Base-by-base conservation (phyloP, 2,113 vertebrate species). In the Dinomys branickii region DNA sequence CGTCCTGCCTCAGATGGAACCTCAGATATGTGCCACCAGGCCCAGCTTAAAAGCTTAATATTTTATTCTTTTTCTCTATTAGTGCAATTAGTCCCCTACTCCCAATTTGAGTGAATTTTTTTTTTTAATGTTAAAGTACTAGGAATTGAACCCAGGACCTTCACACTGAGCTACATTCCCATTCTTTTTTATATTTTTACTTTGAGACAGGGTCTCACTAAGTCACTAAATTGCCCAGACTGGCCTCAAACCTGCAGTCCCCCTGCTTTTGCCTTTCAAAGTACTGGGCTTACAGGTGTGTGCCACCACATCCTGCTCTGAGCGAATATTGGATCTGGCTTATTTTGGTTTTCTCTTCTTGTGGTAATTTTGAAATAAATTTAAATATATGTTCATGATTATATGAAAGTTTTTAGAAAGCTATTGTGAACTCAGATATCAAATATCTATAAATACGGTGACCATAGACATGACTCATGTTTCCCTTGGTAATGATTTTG, bases 351-450 rank as follows among this genome's bases (percentile, higher is more conserved):
- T 50, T 85, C 44, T 85, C 78, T 44, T 90, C 44, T 88, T 94
- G 26, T 54, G 54, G 65, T 54, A 73, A 56, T 88, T 93, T 91
- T 86, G 26, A 90, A 89, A 65, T 58, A 69, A 91, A 80, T 4
- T 86, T 92, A 75, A 92, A 87, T 77, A 77, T 54, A 28, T 86
- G 4, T n/a, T 95, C 61, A 80, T 84, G 88, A 78, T 96, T 63
- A 94, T 44, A 52, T 63, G 22, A 88, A 89, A 52, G 38, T 71
- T 73, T 73, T 90, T 47, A 2, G 8, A 71, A 95, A 91, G 16
- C 7, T 38, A 61, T 54, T 69, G 1, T 85, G 80, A 65, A 4
- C 44, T 84, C 86, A 73, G 33, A 24, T 89, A 82, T 91, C 50
- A 90, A 94, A 75, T 61, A 90, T 88, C 12, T 11, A 30, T 12